Evolutionary conservation across 2,797 vertebrate genomes (phyloP).

Genomic region (Anas flavirostris): DNA sequence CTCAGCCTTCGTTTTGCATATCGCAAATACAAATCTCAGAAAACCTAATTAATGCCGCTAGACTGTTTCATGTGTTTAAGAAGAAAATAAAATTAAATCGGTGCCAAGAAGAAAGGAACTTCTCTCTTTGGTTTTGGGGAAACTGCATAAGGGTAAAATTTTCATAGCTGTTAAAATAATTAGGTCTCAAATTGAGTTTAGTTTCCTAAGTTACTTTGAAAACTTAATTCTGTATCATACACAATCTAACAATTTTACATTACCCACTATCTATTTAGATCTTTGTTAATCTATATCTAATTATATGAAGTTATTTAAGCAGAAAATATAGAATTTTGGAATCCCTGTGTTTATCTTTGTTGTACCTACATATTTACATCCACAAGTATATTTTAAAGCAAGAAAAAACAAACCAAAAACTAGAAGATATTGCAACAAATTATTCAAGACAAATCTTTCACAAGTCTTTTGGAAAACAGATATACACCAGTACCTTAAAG

Average conservation of each 20-base stretch:
- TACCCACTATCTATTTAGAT: background rate
- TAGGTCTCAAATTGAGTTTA: slow-evolving; percentile 13
- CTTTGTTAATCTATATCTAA: background rate
- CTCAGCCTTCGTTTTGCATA: background rate
- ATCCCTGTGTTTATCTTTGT: background rate
- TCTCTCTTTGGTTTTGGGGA: background rate
- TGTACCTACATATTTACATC: background rate
- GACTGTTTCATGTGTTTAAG: background rate
- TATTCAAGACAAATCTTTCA: background rate
- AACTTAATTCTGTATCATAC: background rate
- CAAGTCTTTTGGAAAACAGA: background rate
- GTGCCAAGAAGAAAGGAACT: background rate
- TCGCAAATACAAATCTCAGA: background rate
- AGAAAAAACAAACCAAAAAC: background rate
- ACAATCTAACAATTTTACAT: background rate
- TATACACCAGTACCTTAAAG: background rate
- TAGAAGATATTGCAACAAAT: background rate
- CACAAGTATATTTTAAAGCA: background rate
- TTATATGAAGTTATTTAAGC: background rate
- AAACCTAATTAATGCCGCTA: background rate
- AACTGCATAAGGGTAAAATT: background rate
- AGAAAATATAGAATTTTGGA: background rate
- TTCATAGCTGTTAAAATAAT: slow-evolving; percentile 26
- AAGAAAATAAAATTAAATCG: background rate
- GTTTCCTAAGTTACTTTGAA: background rate